These are phyloP conservation scores for Drosophila neoperkinsi DNA, from an alignment of 2,888 invertebrate genomes.

Conservation along the genomic window DNA sequence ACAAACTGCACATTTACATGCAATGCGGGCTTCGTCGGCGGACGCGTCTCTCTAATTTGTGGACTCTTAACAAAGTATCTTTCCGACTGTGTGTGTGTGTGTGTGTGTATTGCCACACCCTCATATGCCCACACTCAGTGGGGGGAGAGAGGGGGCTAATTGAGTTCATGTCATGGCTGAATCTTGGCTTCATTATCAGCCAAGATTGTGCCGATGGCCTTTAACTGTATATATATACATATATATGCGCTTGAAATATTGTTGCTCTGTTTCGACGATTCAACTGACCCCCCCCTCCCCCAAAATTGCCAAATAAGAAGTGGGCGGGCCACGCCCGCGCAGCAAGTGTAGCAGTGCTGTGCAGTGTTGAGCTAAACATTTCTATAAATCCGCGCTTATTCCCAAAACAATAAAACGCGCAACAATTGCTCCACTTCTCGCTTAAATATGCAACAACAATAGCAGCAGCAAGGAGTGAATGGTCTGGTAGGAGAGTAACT, in stretches of 20 bases:
- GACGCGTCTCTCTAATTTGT: conserved; percentile 72
- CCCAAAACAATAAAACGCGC: conserved; percentile 80
- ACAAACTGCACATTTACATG: conserved; percentile 76
- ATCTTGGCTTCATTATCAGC: conserved; percentile 51
- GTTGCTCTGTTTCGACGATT: conserved; percentile 43
- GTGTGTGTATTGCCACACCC: conserved; percentile 26
- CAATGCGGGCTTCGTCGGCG: conserved; percentile 55
- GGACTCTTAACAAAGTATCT: conserved; percentile 65
- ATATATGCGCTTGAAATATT: conserved; percentile 63
- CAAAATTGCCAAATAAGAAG: not conserved
- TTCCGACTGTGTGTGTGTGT: conserved; percentile 20
- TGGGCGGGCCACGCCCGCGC: not conserved
- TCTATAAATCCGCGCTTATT: conserved; percentile 79
- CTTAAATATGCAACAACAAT: conserved; percentile 73
- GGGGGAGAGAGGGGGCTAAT: conserved; percentile 46
- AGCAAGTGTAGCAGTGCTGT: conserved; percentile 18
- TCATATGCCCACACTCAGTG: conserved; percentile 45
- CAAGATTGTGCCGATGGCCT: conserved; percentile 48
- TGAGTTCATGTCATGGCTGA: conserved; percentile 68
- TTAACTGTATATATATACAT: conserved; percentile 37
- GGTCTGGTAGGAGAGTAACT: conserved; percentile 25
- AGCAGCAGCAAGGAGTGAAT: conserved; percentile 9
- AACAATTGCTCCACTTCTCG: conserved; percentile 74
- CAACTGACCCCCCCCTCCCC: not conserved
- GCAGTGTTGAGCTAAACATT: conserved; percentile 55